A percentile compares a stretch with the other conserved stretches of the same genome.
Evolutionary conservation across 2,888 invertebrate genomes (phyloP).

Genomic region (Polyommatus iphigenia): DNA sequence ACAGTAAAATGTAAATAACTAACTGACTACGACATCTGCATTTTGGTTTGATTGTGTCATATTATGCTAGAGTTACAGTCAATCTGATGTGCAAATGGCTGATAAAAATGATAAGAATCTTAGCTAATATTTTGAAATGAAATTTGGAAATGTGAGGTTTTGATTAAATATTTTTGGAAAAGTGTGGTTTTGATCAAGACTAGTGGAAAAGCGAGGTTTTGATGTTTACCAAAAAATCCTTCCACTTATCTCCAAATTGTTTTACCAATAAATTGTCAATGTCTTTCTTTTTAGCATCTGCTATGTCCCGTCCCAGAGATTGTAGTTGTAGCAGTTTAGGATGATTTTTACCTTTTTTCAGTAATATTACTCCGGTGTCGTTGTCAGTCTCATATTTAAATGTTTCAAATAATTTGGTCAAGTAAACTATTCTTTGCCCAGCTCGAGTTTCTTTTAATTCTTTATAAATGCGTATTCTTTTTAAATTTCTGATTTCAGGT

Average conservation of each 20-base stretch:
- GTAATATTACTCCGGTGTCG: not conserved
- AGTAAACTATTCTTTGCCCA: constrained; percentile 27
- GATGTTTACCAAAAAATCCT: no score
- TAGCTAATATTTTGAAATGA: constrained; percentile 24
- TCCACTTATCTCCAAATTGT: constrained; percentile 36
- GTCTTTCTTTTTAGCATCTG: constrained; percentile 34
- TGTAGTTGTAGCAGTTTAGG: constrained; percentile 25
- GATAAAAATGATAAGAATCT: constrained; percentile 25
- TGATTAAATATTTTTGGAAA: not conserved
- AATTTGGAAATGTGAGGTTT: not conserved
- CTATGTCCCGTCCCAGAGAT: not conserved
- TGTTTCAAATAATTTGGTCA: not conserved
- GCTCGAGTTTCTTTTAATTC: constrained; percentile 31
- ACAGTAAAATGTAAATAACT: constrained; percentile 6
- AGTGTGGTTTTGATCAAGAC: constrained; percentile 23
- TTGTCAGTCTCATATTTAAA: constrained; percentile 9
- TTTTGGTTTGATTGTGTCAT: constrained; percentile 21
- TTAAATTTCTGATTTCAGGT: constrained; percentile 31
- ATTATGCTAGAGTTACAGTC: no score
- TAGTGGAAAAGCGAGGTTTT: constrained; percentile 1
- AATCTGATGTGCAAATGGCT: no score
- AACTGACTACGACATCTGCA: constrained; percentile 27
- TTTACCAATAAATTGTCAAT: constrained; percentile 35
- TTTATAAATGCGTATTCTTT: constrained; percentile 32
- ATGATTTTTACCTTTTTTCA: constrained; percentile 28